Evolutionary conservation across 2,888 invertebrate species (phyloP), one percentile per base, ranked within the genome.

Genomic region (Altica lythri): DNA sequence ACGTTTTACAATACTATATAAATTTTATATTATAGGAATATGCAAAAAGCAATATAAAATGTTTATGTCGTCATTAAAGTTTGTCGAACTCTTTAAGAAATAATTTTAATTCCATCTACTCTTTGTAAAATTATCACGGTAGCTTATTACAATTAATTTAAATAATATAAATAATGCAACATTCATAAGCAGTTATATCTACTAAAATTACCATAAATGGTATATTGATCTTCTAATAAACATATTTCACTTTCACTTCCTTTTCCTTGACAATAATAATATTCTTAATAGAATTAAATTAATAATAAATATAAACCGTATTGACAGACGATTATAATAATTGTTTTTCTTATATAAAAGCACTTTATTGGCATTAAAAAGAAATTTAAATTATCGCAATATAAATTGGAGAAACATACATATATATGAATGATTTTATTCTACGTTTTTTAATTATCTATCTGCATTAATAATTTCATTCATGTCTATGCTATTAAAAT

Each of bases 171-270:
- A 29, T 29, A 27, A 22, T 40, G 4, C 25, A 9, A 25, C 25
- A 25, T 25, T 25, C 13, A 25, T 40, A 40, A 40, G 14, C 14
- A 16, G 34, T 34, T 34, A n/a, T n/a, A n/a, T 10, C 6, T 38
- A 43, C 17, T 43, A 43, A 42, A 29, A 29, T 29, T 10, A 43
- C 29, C n/a, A 30, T 17, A 29, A 29, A 43, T 14, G 5, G 17
- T 5, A 14, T 27, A 27, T 42, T 17, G 17, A 30, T 30, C 16
- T 43, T 16, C 29, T 9, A 27, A 5, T 5, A 16, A 43, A 25
- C 9, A 25, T 42, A 29, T 43, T 43, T 29, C 30, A 18, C 43
- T 43, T 43, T 43, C 43, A 43, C 43, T 30, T 29, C 22, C 17
- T 18, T 43, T 43, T 43, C 29, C 29, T 43, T 29, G 17, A 43